Conservation (phyloP, 2,113 vertebrate species). For the Neodontobutis hainanensis region DNA sequence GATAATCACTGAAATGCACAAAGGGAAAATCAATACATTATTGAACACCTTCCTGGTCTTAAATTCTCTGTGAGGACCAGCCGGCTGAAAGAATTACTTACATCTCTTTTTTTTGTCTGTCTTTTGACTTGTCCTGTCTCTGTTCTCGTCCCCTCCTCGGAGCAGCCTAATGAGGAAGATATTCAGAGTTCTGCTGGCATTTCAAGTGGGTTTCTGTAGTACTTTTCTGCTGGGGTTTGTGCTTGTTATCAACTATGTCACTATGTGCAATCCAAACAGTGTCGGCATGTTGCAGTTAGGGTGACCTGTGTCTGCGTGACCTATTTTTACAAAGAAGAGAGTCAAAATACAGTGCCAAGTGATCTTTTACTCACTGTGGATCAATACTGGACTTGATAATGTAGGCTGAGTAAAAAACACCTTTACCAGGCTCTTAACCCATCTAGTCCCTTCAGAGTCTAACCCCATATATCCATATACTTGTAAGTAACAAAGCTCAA, state of each 20-base stretch:
- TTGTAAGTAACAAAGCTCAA: background rate
- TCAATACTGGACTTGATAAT: conserved; percentile 27
- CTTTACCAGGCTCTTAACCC: too few species aligned
- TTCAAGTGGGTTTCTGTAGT: background rate
- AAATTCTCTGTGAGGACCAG: conserved; percentile 36
- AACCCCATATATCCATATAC: too few species aligned
- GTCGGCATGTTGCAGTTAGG: conserved; percentile 49
- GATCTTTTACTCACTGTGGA: conserved; percentile 30
- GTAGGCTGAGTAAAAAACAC: background rate
- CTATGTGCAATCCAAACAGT: conserved; percentile 45
- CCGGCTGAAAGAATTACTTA: conserved; percentile 51
- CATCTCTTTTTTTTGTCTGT: conserved; percentile 47
- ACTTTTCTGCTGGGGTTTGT: conserved; percentile 6
- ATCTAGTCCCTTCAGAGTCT: background rate
- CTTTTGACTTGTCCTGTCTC: conserved; percentile 11
- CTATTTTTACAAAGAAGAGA: conserved; percentile 12
- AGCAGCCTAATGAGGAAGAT: conserved; percentile 18
- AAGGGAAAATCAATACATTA: conserved; percentile 64
- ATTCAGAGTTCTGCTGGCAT: conserved; percentile 1
- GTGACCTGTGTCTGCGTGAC: conserved; percentile 70
- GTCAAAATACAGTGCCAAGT: conserved; percentile 11
- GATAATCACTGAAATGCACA: conserved; percentile 38
- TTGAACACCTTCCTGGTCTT: conserved; percentile 48
- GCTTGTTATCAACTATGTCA: conserved; percentile 11
- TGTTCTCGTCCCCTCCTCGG: conserved; percentile 17